Evolutionary conservation across 2,888 invertebrate genomes (phyloP).

Genomic region (Eilema sororculum): DNA sequence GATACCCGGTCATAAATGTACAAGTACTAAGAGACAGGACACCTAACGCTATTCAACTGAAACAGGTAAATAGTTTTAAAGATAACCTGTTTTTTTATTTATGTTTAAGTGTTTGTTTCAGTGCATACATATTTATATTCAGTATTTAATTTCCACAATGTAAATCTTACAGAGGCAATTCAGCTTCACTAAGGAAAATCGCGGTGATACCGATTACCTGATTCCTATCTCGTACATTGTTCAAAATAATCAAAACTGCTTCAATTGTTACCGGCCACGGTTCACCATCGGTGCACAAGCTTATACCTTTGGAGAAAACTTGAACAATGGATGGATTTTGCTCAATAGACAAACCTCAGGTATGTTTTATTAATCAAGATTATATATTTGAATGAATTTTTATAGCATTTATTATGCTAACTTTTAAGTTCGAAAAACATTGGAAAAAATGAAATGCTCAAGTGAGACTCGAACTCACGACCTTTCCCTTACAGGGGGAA

Average conservation of each 20-base stretch:
- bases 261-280: slow-evolving; percentile 75
- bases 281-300: slow-evolving; percentile 74
- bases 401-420: no score
- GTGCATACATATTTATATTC: no score
- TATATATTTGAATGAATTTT: no score
- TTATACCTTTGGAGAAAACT: slow-evolving; percentile 76
- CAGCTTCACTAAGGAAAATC: slow-evolving; percentile 63
- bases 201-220: slow-evolving; percentile 67
- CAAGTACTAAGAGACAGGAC: slow-evolving; percentile 72
- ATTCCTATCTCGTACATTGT: slow-evolving; percentile 79
- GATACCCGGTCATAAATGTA: slow-evolving; percentile 89
- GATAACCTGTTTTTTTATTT: no score
- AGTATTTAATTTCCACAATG: neutral
- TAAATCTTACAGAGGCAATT: slow-evolving; percentile 70
- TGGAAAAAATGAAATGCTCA: no score
- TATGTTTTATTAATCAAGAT: slow-evolving; percentile 49
- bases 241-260: slow-evolving; percentile 74
- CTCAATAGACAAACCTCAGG: slow-evolving; percentile 79
- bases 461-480: no score
- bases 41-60: slow-evolving; percentile 73
- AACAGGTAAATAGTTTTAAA: slow-evolving; percentile 66
- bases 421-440: no score
- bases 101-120: neutral
- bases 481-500: no score
- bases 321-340: slow-evolving; percentile 80